Percentiles rank a stretch among this genome's conserved stretches.
These are phyloP conservation scores for Hypomecis atomaria DNA, from an alignment of 2,888 invertebrate genomes.

Conservation along the genomic window DNA sequence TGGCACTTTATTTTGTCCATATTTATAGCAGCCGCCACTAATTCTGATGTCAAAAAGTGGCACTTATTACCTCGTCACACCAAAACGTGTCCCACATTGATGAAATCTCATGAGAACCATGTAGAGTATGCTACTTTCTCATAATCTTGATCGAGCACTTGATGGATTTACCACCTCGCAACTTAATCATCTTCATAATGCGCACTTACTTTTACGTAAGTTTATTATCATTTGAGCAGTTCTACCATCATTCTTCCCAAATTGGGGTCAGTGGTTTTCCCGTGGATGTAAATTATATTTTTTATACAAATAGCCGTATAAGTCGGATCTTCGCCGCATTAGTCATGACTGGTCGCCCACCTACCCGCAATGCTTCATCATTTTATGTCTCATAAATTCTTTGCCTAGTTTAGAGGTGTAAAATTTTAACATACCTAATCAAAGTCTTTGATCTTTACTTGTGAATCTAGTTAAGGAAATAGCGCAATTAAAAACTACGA, in stretches of 20 bases:
- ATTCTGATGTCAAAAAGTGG: conserved; percentile 16
- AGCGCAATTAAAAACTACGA: conserved; percentile 1
- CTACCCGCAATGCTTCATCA: conserved; percentile 29
- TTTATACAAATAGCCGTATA: conserved; percentile 31
- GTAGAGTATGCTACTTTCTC: conserved; percentile 24
- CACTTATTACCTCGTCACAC: conserved; percentile 14
- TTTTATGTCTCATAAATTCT: conserved; percentile 37
- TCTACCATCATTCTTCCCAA: conserved; percentile 22
- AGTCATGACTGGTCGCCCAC: conserved; percentile 41
- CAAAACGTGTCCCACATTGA: conserved; percentile 37
- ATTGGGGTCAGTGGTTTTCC: conserved; percentile 41
- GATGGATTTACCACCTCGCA: conserved; percentile 38
- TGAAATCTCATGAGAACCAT: conserved; percentile 40
- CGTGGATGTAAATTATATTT: conserved; percentile 33
- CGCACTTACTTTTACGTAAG: conserved; percentile 30
- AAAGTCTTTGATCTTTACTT: conserved; percentile 24
- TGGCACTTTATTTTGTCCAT: too few species aligned
- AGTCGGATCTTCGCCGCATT: conserved; percentile 18
- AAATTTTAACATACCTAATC: conserved; percentile 20
- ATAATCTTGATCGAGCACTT: conserved; percentile 39
- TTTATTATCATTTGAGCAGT: conserved; percentile 21
- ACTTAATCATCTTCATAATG: conserved; percentile 33
- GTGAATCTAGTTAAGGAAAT: conserved; percentile 11
- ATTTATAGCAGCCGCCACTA: not conserved
- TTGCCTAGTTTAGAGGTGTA: conserved; percentile 32